A percentile compares a stretch with the other conserved stretches of the same genome.
Conservation (phyloP, 2,113 vertebrate species). For the Mormoops blainvillei region DNA sequence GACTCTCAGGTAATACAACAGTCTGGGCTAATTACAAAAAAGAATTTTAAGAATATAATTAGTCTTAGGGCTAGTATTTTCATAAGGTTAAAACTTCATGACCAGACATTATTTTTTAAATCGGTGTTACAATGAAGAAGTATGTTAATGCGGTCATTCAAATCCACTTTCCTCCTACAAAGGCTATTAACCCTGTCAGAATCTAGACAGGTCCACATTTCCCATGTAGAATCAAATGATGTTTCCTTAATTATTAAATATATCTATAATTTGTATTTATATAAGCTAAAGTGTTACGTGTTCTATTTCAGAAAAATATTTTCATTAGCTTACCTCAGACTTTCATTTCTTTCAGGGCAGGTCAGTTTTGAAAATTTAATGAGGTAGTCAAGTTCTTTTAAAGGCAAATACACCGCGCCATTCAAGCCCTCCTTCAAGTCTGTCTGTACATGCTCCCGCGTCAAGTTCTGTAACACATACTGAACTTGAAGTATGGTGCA, state of each 20-base stretch:
- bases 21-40: background rate
- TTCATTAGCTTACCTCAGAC: constrained; percentile 82
- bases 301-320: background rate
- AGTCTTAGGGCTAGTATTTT: background rate
- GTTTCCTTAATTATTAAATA: background rate
- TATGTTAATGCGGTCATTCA: background rate
- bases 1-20: background rate
- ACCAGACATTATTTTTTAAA: constrained; percentile 4
- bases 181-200: background rate
- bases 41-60: background rate
- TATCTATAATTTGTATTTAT: background rate
- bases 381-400: constrained; percentile 88
- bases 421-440: constrained; percentile 87
- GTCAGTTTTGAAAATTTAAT: constrained; percentile 87
- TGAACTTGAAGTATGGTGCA: constrained; percentile 89
- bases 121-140: background rate
- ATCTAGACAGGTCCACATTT: background rate
- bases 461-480: constrained; percentile 88
- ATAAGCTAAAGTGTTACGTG: background rate
- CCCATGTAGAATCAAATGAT: background rate
- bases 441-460: constrained; percentile 86
- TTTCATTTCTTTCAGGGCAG: constrained; percentile 84
- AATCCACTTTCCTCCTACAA: constrained; percentile 4
- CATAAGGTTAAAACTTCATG: background rate
- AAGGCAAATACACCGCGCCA: constrained; percentile 84